phyloP scores from a whole-genome alignment of 2,888 invertebrate species.

The Drosophila emarginata region DNA sequence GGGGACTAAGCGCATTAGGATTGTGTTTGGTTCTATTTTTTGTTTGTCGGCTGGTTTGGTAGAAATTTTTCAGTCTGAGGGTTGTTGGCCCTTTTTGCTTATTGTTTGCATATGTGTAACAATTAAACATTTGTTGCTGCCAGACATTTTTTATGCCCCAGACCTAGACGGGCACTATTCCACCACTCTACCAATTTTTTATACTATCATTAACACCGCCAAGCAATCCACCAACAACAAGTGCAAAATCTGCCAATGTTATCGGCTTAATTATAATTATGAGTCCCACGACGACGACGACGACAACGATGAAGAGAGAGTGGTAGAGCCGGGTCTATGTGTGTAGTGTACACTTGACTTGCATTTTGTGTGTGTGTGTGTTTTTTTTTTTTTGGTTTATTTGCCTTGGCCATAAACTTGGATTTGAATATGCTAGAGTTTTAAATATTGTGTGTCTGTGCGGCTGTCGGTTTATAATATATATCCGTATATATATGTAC shows the following conservation, averaged over 20 bases:
- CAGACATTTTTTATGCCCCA: slow-evolving; percentile 68
- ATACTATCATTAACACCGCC: slow-evolving; percentile 64
- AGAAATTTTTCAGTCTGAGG: slow-evolving; percentile 36
- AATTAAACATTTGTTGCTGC: slow-evolving; percentile 70
- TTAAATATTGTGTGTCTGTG: slow-evolving; percentile 59
- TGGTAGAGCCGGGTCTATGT: not conserved
- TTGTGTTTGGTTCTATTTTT: slow-evolving; percentile 12
- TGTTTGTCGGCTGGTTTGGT: too few species aligned
- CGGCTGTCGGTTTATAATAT: slow-evolving; percentile 36
- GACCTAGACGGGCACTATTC: not conserved
- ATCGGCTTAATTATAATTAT: slow-evolving; percentile 78
- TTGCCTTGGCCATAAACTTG: slow-evolving; percentile 69
- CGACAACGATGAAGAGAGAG: slow-evolving; percentile 44
- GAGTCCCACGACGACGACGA: slow-evolving; percentile 67
- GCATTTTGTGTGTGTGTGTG: not conserved
- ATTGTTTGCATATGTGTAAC: slow-evolving; percentile 77
- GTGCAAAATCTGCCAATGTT: slow-evolving; percentile 77
- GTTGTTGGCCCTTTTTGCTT: slow-evolving; percentile 57
- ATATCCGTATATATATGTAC: slow-evolving; percentile 21
- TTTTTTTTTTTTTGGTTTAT: slow-evolving; percentile 45
- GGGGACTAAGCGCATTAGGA: slow-evolving; percentile 71
- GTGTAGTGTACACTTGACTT: slow-evolving; percentile 62
- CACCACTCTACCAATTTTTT: not conserved
- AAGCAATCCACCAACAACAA: slow-evolving; percentile 49
- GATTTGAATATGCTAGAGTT: slow-evolving; percentile 74